These are phyloP conservation scores for Athrips mouffetella DNA, from an alignment of 2,888 invertebrate species.

Conservation along the genomic window DNA sequence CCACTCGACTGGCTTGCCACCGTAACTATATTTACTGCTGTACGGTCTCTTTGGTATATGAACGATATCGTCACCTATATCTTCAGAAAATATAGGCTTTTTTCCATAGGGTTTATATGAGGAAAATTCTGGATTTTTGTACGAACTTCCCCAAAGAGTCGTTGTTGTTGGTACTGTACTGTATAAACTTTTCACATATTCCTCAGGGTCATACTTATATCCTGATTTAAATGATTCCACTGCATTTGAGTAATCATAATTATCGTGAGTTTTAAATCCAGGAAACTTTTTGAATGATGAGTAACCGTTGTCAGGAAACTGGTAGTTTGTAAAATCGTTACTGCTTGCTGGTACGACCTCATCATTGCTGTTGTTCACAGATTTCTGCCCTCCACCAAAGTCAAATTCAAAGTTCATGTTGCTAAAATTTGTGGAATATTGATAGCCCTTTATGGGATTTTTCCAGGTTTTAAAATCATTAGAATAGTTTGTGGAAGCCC, in stretches of 20 bases:
- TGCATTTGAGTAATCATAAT: conserved; percentile 38
- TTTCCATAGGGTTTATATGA: conserved; percentile 44
- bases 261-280: conserved; percentile 37
- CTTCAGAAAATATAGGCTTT: conserved; percentile 42
- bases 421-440: conserved; percentile 58
- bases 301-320: conserved; percentile 48
- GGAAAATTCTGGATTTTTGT: conserved; percentile 49
- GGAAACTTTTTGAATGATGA: conserved; percentile 52
- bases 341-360: conserved; percentile 60
- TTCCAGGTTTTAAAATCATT: conserved; percentile 45
- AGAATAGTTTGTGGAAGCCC: conserved; percentile 36
- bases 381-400: conserved; percentile 42
- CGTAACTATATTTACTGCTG: conserved; percentile 36
- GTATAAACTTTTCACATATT: conserved; percentile 50
- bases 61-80: conserved; percentile 49
- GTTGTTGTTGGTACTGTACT: conserved; percentile 44
- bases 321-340: conserved; percentile 52
- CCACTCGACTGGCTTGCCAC: conserved; percentile 46
- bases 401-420: conserved; percentile 56
- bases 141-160: conserved; percentile 58
- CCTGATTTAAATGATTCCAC: conserved; percentile 38
- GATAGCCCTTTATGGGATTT: conserved; percentile 52
- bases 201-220: conserved; percentile 43
- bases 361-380: conserved; percentile 39
- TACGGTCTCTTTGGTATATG: conserved; percentile 58